phyloP scores from a whole-genome alignment of 1,140 invertebrate genomes.

The Trachelipus rathkii region DNA sequence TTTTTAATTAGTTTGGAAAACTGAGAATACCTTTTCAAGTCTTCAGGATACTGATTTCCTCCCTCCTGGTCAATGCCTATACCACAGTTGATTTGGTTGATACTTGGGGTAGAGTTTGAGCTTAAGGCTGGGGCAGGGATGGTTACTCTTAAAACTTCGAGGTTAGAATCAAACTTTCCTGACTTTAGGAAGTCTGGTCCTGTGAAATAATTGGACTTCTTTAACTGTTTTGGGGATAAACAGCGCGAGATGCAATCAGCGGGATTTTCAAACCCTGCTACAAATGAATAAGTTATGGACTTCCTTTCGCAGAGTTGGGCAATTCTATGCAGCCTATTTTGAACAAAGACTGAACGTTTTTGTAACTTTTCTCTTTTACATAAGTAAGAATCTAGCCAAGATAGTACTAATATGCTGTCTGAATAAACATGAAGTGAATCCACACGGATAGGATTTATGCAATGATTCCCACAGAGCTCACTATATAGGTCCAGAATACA shows the following conservation, averaged over 20 bases:
- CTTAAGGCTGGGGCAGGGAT: neutral
- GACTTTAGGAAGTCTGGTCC: neutral
- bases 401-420: conserved; percentile 12
- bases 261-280: neutral
- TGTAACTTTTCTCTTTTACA: neutral
- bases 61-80: neutral
- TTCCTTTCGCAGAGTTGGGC: too few relatives aligned
- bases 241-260: neutral
- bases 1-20: neutral
- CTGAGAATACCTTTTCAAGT: neutral
- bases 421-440: neutral
- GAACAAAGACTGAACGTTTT: neutral
- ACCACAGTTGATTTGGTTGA: neutral
- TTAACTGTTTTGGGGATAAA: neutral
- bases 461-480: neutral
- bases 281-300: neutral
- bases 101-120: neutral
- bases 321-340: neutral
- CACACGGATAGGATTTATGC: neutral
- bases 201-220: neutral
- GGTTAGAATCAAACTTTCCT: neutral
- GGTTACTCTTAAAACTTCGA: neutral
- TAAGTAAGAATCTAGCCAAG: neutral
- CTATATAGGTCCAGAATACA: neutral
- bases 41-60: neutral